A percentile compares a stretch with the other conserved stretches of the same genome.
Evolutionary conservation across 2,797 vertebrate genomes (phyloP).

Genomic region (Limosa lapponica): DNA sequence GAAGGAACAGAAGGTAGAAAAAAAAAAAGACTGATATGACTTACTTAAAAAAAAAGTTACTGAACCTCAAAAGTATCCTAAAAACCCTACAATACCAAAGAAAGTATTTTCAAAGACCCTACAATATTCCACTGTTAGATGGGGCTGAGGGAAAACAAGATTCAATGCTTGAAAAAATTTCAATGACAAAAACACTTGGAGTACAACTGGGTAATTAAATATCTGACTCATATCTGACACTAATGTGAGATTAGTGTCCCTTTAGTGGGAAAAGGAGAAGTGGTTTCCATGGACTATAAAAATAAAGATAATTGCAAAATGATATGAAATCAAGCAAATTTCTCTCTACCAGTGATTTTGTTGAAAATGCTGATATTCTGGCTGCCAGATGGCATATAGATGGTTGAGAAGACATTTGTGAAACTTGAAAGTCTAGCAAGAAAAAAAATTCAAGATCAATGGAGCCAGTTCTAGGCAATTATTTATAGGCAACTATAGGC

Average conservation of each 20-base stretch:
- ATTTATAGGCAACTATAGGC: neutral
- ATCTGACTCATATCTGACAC: neutral
- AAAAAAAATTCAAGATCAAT: neutral
- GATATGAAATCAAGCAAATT: neutral
- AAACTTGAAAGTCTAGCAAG: neutral
- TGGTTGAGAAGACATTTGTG: neutral
- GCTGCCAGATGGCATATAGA: neutral
- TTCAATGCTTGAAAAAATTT: neutral
- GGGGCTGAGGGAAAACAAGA: neutral
- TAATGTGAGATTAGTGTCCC: neutral
- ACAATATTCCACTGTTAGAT: neutral
- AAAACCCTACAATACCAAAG: accelerated
- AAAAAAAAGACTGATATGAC: neutral
- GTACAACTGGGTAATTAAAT: neutral
- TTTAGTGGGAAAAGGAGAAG: neutral
- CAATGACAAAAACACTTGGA: neutral
- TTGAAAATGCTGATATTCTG: neutral
- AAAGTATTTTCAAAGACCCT: neutral
- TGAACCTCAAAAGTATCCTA: neutral
- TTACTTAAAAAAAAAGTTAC: neutral
- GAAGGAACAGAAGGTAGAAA: neutral
- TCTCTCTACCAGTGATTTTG: neutral
- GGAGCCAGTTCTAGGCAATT: neutral
- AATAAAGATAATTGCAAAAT: neutral
- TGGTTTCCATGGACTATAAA: neutral